Base-by-base conservation (phyloP, 2,113 vertebrate genomes). In the Perca flavescens region DNA sequence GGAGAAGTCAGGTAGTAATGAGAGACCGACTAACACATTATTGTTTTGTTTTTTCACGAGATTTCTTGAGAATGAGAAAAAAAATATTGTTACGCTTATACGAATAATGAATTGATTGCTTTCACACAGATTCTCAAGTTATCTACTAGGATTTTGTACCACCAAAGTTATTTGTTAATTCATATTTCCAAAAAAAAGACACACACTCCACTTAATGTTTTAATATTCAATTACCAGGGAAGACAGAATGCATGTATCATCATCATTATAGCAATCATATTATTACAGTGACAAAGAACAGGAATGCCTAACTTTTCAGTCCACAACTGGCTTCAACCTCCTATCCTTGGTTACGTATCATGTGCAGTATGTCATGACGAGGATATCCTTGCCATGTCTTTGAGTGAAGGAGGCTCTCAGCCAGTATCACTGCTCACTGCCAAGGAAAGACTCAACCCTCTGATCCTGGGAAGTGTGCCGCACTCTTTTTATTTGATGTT, bases 401-500 rank as follows among this genome's bases (percentile, higher is more conserved):
- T 66, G 79, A 87, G 77, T 72, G 72, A 87, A 79, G 50, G 78
- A 31, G 85, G 83, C 84, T 80, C 81, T 82, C 73, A 66, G 87
- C 81, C 84, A 87, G 70, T 58, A 58, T 50, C 50, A 17, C 54
- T 75, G 68, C 72, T 74, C 73, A 13, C 82, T 92, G 89, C 87
- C 86, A 89, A 87, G 78, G 78, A 89, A 77, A 87, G 74, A 84
- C 64, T 86, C 49, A 31, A 71, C 67, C 64, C 43, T 82, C 53
- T 86, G 82, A 80, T 82, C 84, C 83, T 72, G 72, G 69, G 61
- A 80, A 80, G 72, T 80, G 54, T 49, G 49, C 58, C 21, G 71
- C 72, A 47, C 61, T 80, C 53, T 86, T 79, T 86, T 65, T 43
- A 57, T 90, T 91, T 92, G 80, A 91, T 80, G 86, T 80, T 67